A percentile compares a stretch with the other conserved stretches of the same genome.
Conservation (phyloP, 64 coral and sea anemone genomes). For the Acropora yongei region DNA sequence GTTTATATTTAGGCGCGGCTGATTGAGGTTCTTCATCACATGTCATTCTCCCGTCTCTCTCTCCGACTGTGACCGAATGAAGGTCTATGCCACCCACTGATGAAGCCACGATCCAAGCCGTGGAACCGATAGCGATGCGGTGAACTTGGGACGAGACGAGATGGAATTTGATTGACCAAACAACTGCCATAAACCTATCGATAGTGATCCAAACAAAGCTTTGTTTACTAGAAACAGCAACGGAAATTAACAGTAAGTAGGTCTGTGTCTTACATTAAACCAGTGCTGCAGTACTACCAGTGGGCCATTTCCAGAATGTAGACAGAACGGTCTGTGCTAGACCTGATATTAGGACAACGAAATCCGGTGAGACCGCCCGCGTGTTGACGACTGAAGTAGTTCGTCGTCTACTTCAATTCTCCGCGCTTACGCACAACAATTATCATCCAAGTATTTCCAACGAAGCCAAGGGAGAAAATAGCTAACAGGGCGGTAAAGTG, state of each 20-base stretch:
- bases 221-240: not conserved
- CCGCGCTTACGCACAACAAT: not conserved
- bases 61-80: not conserved
- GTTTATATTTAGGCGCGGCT: not conserved
- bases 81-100: not conserved
- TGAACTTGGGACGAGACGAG: not conserved
- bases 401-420: not conserved
- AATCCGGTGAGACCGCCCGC: not conserved
- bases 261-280: not conserved
- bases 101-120: not conserved
- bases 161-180: not conserved
- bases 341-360: conserved; percentile 10
- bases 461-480: not conserved
- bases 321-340: not conserved
- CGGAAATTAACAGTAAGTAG: not conserved
- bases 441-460: not conserved
- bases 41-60: not conserved
- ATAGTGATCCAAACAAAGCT: conserved; percentile 17
- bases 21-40: not conserved
- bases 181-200: not conserved
- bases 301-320: not conserved
- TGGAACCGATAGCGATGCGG: not conserved
- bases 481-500: not conserved
- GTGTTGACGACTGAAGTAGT: conserved; percentile 9
- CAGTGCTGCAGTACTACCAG: not conserved